phyloP scores from a whole-genome alignment of 2,888 invertebrate species.

The Caenorhabditis imperialis region DNA sequence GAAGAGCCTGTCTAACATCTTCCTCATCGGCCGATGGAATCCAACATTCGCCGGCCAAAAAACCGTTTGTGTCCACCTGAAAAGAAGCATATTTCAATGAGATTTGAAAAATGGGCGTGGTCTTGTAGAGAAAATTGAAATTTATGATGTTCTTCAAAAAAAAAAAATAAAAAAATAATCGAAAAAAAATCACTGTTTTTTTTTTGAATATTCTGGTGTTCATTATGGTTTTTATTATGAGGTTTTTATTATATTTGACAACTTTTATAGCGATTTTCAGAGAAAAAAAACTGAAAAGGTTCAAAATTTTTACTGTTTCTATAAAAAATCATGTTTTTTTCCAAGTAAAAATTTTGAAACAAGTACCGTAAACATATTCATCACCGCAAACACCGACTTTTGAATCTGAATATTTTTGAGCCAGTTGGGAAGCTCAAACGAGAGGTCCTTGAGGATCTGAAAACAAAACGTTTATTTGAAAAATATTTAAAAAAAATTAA shows the following conservation, averaged over 20 bases:
- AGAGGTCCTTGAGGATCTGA: constrained; percentile 88
- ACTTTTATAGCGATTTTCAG: too few relatives aligned
- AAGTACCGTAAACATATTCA: constrained; percentile 93
- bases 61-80: constrained; percentile 90
- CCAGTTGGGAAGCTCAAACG: constrained; percentile 98
- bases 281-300: too few relatives aligned
- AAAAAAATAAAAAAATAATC: too few relatives aligned
- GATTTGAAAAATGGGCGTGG: too few relatives aligned
- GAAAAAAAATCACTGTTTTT: too few relatives aligned
- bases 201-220: too few relatives aligned
- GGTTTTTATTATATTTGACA: too few relatives aligned
- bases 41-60: constrained; percentile 98
- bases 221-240: too few relatives aligned
- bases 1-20: constrained; percentile 90
- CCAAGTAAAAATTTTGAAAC: neutral
- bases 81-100: too few relatives aligned
- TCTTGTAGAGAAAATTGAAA: too few relatives aligned
- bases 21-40: constrained; percentile 90
- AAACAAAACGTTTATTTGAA: constrained; percentile 9
- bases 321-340: constrained; percentile 1
- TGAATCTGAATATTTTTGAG: constrained; percentile 95
- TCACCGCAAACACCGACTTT: constrained; percentile 96
- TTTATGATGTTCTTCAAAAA: too few relatives aligned
- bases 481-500: neutral
- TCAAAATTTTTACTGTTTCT: too few relatives aligned